Percentiles rank a stretch among this genome's conserved stretches.
These are phyloP conservation scores for Sisor rabdophorus DNA, from an alignment of 2,113 vertebrate species.

Conservation along the genomic window DNA sequence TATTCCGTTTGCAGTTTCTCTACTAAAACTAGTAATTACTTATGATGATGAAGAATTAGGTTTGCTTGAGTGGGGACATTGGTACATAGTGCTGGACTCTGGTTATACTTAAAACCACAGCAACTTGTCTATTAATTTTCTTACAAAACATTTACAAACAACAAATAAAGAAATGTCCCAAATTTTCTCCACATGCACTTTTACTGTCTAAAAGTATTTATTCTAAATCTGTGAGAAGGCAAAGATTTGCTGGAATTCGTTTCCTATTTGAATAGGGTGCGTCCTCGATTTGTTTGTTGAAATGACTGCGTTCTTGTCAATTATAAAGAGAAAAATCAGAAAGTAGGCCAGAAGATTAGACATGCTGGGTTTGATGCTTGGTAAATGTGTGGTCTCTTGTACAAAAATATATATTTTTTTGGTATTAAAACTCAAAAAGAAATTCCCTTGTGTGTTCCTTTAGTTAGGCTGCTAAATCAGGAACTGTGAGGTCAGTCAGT, in stretches of 20 bases:
- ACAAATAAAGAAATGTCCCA: background rate
- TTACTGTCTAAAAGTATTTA: background rate
- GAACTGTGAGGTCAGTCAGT: background rate
- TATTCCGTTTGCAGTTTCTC: background rate
- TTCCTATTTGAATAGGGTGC: constrained; percentile 15
- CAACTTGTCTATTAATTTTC: background rate
- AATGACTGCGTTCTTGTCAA: background rate
- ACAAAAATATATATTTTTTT: too few species aligned
- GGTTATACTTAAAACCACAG: background rate
- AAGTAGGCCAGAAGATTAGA: background rate
- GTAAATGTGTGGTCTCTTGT: background rate
- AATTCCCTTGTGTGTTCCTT: background rate
- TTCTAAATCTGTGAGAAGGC: background rate
- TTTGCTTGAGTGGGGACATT: background rate
- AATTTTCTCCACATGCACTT: background rate
- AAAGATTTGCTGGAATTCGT: background rate
- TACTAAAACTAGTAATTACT: background rate
- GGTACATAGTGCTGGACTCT: constrained; percentile 11
- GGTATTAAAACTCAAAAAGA: too few species aligned
- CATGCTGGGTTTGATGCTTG: background rate
- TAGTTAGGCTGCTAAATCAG: background rate
- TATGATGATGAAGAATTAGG: background rate
- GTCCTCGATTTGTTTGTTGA: constrained; percentile 28
- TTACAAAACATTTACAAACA: background rate
- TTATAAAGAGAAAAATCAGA: background rate